Percentiles rank a stretch among this genome's conserved stretches.
Evolutionary conservation across 2,797 vertebrate species (phyloP).

Genomic region (Zenarchopterus dispar): DNA sequence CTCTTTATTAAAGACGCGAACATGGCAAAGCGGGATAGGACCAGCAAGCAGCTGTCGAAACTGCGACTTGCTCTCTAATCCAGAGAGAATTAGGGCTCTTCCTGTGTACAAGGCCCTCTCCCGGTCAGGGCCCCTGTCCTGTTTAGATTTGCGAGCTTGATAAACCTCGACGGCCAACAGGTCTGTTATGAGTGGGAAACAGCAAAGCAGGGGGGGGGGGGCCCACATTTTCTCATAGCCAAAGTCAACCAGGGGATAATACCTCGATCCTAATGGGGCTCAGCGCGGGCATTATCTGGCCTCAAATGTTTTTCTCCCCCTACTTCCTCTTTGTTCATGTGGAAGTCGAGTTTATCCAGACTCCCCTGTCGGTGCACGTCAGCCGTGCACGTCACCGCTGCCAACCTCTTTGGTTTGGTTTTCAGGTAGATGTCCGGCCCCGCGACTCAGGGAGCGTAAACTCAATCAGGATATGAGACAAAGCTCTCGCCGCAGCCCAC

Average conservation of each 20-base stretch:
- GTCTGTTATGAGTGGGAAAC: conserved; percentile 84
- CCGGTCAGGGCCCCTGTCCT: conserved; percentile 77
- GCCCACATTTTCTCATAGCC: conserved; percentile 77
- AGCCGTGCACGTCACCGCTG: conserved; percentile 3
- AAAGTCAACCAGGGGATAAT: conserved; percentile 82
- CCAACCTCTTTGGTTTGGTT: conserved; percentile 62
- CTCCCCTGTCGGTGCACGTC: conserved; percentile 5
- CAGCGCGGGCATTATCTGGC: conserved; percentile 77
- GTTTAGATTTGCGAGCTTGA: conserved; percentile 84
- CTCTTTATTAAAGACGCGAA: neutral
- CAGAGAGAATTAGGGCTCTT: conserved; percentile 79
- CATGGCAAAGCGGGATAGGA: conserved; percentile 33
- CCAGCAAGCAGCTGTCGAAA: conserved; percentile 78
- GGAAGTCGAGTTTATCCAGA: conserved; percentile 77
- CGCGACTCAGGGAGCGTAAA: conserved; percentile 39
- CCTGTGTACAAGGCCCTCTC: conserved; percentile 77
- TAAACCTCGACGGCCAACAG: conserved; percentile 82
- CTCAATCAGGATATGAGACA: conserved; percentile 56
- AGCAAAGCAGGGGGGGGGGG: conserved; percentile 54
- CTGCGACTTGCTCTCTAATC: conserved; percentile 79
- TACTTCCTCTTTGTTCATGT: conserved; percentile 79
- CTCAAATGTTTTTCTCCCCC: conserved; percentile 59
- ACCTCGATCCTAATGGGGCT: conserved; percentile 81
- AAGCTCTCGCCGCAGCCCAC: conserved; percentile 50
- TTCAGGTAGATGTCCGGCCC: conserved; percentile 68